Evolutionary conservation across 2,113 vertebrate species (phyloP).

Genomic region (Neotoma lepida): DNA sequence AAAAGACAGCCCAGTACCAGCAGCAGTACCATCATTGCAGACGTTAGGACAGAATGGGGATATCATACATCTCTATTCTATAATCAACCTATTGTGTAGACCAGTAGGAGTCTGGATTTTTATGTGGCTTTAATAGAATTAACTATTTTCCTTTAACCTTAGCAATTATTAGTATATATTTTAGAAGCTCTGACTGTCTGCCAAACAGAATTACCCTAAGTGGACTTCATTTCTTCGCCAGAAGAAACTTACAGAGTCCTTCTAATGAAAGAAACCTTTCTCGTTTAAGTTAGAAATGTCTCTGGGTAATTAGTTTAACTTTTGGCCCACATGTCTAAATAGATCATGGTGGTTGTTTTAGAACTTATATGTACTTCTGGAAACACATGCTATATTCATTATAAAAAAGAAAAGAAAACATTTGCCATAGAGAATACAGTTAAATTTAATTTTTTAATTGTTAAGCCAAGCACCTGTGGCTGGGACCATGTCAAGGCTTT

Average conservation of each 20-base stretch:
- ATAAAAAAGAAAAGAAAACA: slow-evolving; percentile 53
- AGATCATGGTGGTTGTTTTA: slow-evolving; percentile 55
- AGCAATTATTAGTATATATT: slow-evolving; percentile 64
- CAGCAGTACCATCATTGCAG: background rate
- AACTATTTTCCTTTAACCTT: slow-evolving; percentile 56
- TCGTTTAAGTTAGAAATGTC: slow-evolving; percentile 73
- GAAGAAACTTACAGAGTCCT: slow-evolving; percentile 65
- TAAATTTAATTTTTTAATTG: slow-evolving; percentile 64
- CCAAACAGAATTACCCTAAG: slow-evolving; percentile 68
- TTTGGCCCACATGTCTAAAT: slow-evolving; percentile 65
- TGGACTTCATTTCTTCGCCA: slow-evolving; percentile 71
- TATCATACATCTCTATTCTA: slow-evolving; percentile 58
- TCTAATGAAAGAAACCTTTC: slow-evolving; percentile 71
- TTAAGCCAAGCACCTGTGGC: slow-evolving; percentile 24
- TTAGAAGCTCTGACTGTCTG: slow-evolving; percentile 51
- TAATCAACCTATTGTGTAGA: slow-evolving; percentile 60
- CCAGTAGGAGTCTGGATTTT: slow-evolving; percentile 24
- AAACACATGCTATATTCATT: slow-evolving; percentile 68
- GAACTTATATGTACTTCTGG: slow-evolving; percentile 57
- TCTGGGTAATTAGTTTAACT: slow-evolving; percentile 71
- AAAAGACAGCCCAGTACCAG: background rate
- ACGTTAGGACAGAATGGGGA: slow-evolving; percentile 12
- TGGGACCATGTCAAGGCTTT: background rate
- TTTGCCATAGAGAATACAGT: slow-evolving; percentile 60
- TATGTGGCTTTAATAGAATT: slow-evolving; percentile 66